Evolutionary conservation across 2,888 invertebrate species (phyloP).

Genomic region (Drosophila atroscutellata): DNA sequence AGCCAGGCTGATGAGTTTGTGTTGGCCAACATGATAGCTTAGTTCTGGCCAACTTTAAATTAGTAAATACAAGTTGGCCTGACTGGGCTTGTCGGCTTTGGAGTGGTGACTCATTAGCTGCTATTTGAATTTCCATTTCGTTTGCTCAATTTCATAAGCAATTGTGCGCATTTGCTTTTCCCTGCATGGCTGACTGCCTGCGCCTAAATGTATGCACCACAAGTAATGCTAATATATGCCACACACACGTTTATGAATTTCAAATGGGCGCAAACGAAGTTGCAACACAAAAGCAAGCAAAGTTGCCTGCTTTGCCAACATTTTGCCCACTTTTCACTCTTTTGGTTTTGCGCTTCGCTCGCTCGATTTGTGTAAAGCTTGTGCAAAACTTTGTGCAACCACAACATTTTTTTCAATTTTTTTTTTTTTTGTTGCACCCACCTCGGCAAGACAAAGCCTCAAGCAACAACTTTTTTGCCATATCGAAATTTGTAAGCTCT

Average conservation of each 20-base stretch:
- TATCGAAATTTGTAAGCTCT: constrained; percentile 48
- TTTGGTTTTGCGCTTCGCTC: constrained; percentile 41
- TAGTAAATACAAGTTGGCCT: constrained; percentile 28
- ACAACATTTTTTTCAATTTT: constrained; percentile 33
- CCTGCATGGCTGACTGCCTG: constrained; percentile 25
- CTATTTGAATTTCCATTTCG: constrained; percentile 71
- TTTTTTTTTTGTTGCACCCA: background rate
- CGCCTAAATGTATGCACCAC: constrained; percentile 67
- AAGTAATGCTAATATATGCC: constrained; percentile 69
- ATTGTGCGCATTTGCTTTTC: constrained; percentile 68
- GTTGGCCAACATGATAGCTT: constrained; percentile 34
- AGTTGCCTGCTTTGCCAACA: constrained; percentile 44
- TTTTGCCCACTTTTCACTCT: constrained; percentile 29
- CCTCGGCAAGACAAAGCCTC: constrained; percentile 31
- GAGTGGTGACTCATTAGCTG: constrained; percentile 62
- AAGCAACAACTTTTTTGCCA: constrained; percentile 25
- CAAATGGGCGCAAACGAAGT: constrained; percentile 74
- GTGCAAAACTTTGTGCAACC: constrained; percentile 56
- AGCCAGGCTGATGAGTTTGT: constrained; percentile 26
- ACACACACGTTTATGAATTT: constrained; percentile 68
- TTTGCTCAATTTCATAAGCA: constrained; percentile 80
- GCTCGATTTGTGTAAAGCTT: constrained; percentile 57
- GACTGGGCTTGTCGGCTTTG: constrained; percentile 7
- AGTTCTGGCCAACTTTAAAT: constrained; percentile 41
- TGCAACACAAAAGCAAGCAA: constrained; percentile 68